Base-by-base conservation (phyloP, 2,888 invertebrate species). In the Idaea dimidiata region DNA sequence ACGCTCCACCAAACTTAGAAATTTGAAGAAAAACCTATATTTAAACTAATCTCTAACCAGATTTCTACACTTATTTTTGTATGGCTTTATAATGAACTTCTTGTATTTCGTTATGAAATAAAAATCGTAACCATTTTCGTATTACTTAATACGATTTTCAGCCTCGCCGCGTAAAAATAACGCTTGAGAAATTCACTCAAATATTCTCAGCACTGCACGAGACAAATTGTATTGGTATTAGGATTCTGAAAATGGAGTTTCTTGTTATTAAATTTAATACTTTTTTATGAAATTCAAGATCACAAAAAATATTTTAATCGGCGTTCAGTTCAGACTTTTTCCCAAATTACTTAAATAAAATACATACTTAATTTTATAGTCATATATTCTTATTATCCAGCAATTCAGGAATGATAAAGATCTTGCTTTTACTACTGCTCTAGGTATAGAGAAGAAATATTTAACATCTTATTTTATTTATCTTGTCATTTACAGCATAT, bases 401-500 rank as follows among this genome's bases (percentile, higher is more conserved):
- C 10, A 24, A 24, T 24, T 24, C 24, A 24, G 24, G 5, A 24
- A 24, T 3, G 1, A 24, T 24, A 24, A 24, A 24, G 5, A 24
- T 24, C 24, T 5, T 24, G 24, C 24, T 3, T 24, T 24, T 24
- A 24, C 10, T 0, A 33, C 7, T 43, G 43, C 8, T n/a, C n/a
- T n/a, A 43, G 10, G 14, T 43, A 7, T 4, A 8, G 10, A 43
- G 1, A 3, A 14, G 10, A 43, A 43, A 43, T 43, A 43, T 43
- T 14, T 43, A 24, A 5, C 24, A 14, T 43, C 14, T 3, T 43
- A 43, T 43, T 14, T 8, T 43, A 43, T 8, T 43, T 43, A 10
- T 43, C 53, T n/a, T 6, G 17, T 43, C 8, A 43, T 43, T 43
- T 82, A 0, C 93, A 96, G 95, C 95, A 95, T 84, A 94, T 95